Base-by-base conservation (phyloP, 92 coral and sea anemone genomes). In the Zoanthus sansibaricus region DNA sequence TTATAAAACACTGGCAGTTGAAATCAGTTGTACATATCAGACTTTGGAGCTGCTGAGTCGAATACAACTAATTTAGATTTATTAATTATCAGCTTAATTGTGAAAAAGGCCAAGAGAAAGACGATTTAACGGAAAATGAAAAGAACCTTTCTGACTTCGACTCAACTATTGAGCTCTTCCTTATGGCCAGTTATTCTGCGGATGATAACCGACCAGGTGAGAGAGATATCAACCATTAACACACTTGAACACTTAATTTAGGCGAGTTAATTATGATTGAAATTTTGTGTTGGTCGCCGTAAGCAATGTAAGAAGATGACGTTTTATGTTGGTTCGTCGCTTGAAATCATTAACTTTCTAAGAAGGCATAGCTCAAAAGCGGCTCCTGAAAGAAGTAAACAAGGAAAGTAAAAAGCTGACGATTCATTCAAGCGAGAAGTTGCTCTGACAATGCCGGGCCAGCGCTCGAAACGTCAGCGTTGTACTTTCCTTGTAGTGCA, bases 141-240 rank as follows among this genome's bases (percentile, higher is more conserved):
- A 55, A 80, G 59, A 80, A 61, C 31, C 59, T 80, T 66, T 47
- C 85, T 18, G 85, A 80, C 45, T 18, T 64, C 33, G 85, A 80
- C 75, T 18, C 30, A 30, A 80, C 74, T 15, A 25, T 66, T 32
- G 75, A 64, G 12, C 85, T 80, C 3, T 80, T 80, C 58, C 85
- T 80, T 45, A 80, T 80, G 85, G 75, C 25, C 61, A 80, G 59
- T 44, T 80, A 80, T 31, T 80, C 85, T 1, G 56, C 42, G 21
- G 73, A 80, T 66, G 85, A 66, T 21, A 67, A 15, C 75, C 66
- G 85, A 46, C 85, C 85, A 80, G 85, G 85, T 80, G 37, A 80
- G 46, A 15, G 10, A 1, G 11, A 0, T 9, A 20, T 0, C 47
- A 33, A 20, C 5, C 46, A 69, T 30, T 11, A 25, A 4, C 4